Base-by-base conservation (phyloP, 1,140 invertebrate genomes). In the Halyomorpha halys region DNA sequence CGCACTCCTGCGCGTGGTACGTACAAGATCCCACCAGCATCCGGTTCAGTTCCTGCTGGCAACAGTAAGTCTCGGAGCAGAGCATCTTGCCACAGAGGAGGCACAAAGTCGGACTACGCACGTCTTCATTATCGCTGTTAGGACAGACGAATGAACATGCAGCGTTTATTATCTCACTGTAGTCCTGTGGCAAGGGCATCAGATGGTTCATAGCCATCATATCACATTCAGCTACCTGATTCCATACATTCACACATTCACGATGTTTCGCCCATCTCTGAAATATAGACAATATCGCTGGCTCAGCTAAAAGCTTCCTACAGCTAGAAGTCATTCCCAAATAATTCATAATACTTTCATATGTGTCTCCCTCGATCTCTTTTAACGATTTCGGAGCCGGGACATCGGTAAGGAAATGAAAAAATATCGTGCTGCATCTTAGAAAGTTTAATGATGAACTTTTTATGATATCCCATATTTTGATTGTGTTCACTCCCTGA, bases 61-160 rank as follows among this genome's bases (percentile, higher is more conserved):
- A 99, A 74, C 97, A 99, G 73, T 97, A 98, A 71, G 91, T 97
- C 73, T 94, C 93, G 6, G 92, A 95, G 73, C 94, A 97, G 1
- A 97, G 76, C 71, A 96, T 87, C 70, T 85, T 80, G 13, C 95
- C 95, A 75, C 96, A 99, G 2, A 96, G 86, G 13, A 99, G 81
- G 75, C 97, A 99, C 86, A 98, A 91, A 0, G 95, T 95, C 13
- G 96, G 96, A 63, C 91, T 90, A 61, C 93, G 83, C 61, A 89
- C 90, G 72, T 97, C 92, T 74, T 94, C 90, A 18, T 87, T 80
- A 68, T 90, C 88, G 45, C 86, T 89, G 70, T 91, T 93, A 0
- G 90, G 89, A 73, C 93, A 98, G 15, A 86, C 89, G 74, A 97
- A 98, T 44, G 86, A 81, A 0, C 94, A 93, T 2, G 94, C 93